Evolutionary conservation across 2,888 invertebrate species (phyloP), one percentile per base, ranked within the genome.

Genomic region (Macroteleia sp.): DNA sequence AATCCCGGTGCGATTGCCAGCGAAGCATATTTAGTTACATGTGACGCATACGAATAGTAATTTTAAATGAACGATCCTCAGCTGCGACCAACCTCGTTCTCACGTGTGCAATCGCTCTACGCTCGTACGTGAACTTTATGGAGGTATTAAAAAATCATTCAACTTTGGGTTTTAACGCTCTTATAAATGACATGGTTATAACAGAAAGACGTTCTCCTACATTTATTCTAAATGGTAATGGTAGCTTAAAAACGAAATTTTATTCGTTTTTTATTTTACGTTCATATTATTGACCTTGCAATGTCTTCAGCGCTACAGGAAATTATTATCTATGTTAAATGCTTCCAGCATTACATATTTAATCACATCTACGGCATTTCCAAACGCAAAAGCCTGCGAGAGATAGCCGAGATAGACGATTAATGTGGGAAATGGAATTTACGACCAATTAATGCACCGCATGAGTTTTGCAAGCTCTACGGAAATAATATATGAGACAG

Each of bases 381-480:
- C 36, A 67, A 71, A 71, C 14, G 64, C 44, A 46, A 48, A 17
- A 69, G 44, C 57, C 83, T 82, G 81, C 75, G 74, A 70, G 80
- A 86, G 86, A 87, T 87, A 84, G 87, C 81, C 77, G 79, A 86
- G 86, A 87, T 87, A 83, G 86, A 82, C 85, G 85, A 88, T 88
- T 87, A 87, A 88, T 85, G 83, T 82, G 82, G 46, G 73, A 61
- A 80, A 62, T 71, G 57, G 80, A 86, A 89, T 89, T 88, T 89
- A 88, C 83, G 85, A 86, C 79, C 87, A 84, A 87, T 87, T 88
- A 88, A 89, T 86, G 85, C 86, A 83, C 85, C 83, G 79, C 77
- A 73, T 79, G 76, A 76, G 78, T 79, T 77, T 69, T 42, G 46
- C 66, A 66, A 71, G 76, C 73, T 73, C 61, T 62, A 73, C 69